A percentile compares a stretch with the other conserved stretches of the same genome.
These are phyloP conservation scores for Ceyx margarethae DNA, from an alignment of 2,113 vertebrate species.

Conservation along the genomic window DNA sequence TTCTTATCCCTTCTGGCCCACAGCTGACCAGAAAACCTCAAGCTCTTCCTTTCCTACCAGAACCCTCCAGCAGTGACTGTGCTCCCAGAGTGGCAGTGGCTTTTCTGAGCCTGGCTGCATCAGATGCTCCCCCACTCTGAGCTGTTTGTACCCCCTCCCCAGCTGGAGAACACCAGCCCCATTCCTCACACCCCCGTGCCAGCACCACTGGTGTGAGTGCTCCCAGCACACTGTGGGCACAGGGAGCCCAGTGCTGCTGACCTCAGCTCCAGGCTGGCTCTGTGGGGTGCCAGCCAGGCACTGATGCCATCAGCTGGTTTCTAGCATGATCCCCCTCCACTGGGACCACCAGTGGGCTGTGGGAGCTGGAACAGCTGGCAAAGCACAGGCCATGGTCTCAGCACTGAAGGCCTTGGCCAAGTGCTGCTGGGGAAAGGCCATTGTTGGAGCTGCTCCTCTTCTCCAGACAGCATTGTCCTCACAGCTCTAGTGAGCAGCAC, in stretches of 20 bases:
- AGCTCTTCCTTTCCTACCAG: neutral
- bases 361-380: neutral
- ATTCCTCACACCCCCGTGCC: neutral
- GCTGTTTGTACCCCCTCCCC: neutral
- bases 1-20: neutral
- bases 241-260: neutral
- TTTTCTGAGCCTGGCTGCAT: neutral
- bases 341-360: neutral
- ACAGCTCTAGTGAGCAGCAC: neutral
- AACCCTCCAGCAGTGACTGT: neutral
- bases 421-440: accelerated
- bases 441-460: neutral
- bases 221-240: neutral
- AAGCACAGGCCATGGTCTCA: accelerated
- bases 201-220: accelerated
- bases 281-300: neutral
- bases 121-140: neutral
- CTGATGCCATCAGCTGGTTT: accelerated
- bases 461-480: neutral
- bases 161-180: neutral
- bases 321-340: neutral
- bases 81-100: neutral
- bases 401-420: neutral
- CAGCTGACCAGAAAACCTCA: neutral
- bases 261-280: neutral